phyloP scores from a whole-genome alignment of 2,888 invertebrate species.

The Cheilosia urbana region DNA sequence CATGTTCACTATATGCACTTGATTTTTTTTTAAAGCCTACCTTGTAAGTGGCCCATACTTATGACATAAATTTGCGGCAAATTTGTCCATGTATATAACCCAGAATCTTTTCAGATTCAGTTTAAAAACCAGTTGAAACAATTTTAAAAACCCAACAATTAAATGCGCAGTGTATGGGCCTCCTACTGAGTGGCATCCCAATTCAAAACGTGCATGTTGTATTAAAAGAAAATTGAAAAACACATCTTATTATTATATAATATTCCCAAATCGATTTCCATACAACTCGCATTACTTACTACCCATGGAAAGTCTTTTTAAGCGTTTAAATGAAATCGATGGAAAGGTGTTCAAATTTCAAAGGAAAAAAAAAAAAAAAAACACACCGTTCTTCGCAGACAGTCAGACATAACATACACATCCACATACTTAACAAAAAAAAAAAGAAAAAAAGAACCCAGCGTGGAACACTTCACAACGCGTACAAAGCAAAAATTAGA shows the following conservation, averaged over 20 bases:
- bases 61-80: too few species aligned
- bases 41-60: too few species aligned
- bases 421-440: not conserved
- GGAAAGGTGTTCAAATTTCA: slow-evolving; percentile 54
- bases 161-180: too few species aligned
- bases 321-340: slow-evolving; percentile 35
- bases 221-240: too few species aligned
- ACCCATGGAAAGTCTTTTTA: slow-evolving; percentile 33
- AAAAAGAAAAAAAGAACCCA: not conserved
- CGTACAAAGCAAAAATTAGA: slow-evolving; percentile 70
- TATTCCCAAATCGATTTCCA: slow-evolving; percentile 13
- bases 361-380: slow-evolving; percentile 22
- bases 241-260: slow-evolving; percentile 9
- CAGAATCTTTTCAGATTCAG: too few species aligned
- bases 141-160: too few species aligned
- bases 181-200: too few species aligned
- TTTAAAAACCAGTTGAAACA: too few species aligned
- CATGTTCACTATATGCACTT: too few species aligned
- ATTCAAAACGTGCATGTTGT: too few species aligned
- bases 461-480: slow-evolving; percentile 52
- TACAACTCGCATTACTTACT: slow-evolving; percentile 28
- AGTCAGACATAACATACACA: not conserved
- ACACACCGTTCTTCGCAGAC: slow-evolving; percentile 27
- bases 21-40: too few species aligned
- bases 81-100: too few species aligned